phyloP scores from a whole-genome alignment of 1,140 invertebrate genomes.

The Conus ventricosus region DNA sequence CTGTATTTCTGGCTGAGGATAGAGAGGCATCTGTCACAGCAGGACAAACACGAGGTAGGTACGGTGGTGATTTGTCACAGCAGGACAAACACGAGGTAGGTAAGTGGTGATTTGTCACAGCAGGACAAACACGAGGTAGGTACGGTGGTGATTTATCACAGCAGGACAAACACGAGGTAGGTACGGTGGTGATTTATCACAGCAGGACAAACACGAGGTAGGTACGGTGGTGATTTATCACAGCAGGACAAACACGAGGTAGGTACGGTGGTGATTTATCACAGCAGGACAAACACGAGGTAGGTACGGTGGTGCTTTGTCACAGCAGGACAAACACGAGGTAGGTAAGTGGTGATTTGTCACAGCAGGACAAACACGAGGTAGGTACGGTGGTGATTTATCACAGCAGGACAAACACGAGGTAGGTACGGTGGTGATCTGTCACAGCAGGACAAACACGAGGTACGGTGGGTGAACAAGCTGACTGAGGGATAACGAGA shows the following conservation, averaged over 20 bases:
- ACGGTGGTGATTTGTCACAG: neutral
- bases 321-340: neutral
- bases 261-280: no score
- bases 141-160: no score
- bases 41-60: neutral
- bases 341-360: neutral
- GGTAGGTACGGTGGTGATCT: neutral
- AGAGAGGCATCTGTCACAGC: conserved; percentile 56
- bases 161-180: neutral
- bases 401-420: neutral
- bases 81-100: neutral
- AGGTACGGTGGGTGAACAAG: neutral
- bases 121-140: neutral
- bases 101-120: neutral
- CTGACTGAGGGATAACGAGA: neutral
- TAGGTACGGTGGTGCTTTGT: no score
- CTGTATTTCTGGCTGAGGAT: conserved; percentile 75
- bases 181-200: no score
- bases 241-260: neutral
- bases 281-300: neutral
- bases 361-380: neutral
- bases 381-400: no score
- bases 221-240: no score
- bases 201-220: neutral
- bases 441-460: neutral